These are phyloP conservation scores for Ptyas mucosa DNA, from an alignment of 2,113 vertebrate genomes.

Conservation along the genomic window DNA sequence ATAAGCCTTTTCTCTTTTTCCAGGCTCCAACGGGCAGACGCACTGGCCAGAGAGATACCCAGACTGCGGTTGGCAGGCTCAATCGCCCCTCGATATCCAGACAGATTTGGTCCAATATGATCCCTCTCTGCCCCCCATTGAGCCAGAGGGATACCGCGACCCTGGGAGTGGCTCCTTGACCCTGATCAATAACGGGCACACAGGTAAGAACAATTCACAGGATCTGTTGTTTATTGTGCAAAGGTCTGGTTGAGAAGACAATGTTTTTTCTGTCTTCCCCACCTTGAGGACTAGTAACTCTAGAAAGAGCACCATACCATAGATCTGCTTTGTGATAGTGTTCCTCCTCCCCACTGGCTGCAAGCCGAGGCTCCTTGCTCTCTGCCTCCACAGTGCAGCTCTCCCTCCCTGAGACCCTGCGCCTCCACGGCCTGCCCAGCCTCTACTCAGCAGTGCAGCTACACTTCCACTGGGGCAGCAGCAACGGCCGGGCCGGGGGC, in stretches of 20 bases:
- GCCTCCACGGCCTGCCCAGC: conserved; percentile 75
- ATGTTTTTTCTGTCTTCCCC: neutral
- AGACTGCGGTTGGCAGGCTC: conserved; percentile 76
- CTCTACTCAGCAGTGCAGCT: conserved; percentile 80
- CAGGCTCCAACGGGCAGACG: conserved; percentile 80
- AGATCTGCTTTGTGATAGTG: neutral
- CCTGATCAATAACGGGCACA: conserved; percentile 86
- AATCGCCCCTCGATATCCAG: conserved; percentile 83
- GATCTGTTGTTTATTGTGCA: neutral
- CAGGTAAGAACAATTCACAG: conserved; percentile 70
- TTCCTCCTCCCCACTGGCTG: neutral
- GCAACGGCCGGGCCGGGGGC: conserved; percentile 55
- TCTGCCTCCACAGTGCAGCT: conserved; percentile 70
- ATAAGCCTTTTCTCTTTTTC: neutral
- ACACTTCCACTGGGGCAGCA: conserved; percentile 90
- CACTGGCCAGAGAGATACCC: conserved; percentile 79
- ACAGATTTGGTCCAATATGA: conserved; percentile 68
- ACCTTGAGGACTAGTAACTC: neutral
- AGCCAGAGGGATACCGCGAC: conserved; percentile 72
- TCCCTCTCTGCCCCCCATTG: conserved; percentile 66
- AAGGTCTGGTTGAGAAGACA: neutral
- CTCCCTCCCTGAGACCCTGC: conserved; percentile 76
- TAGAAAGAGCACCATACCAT: neutral
- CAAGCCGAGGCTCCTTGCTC: neutral
- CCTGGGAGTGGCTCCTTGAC: conserved; percentile 64